phyloP scores from a whole-genome alignment of 1,140 invertebrate species.

The Pogonomyrmex barbatus region DNA sequence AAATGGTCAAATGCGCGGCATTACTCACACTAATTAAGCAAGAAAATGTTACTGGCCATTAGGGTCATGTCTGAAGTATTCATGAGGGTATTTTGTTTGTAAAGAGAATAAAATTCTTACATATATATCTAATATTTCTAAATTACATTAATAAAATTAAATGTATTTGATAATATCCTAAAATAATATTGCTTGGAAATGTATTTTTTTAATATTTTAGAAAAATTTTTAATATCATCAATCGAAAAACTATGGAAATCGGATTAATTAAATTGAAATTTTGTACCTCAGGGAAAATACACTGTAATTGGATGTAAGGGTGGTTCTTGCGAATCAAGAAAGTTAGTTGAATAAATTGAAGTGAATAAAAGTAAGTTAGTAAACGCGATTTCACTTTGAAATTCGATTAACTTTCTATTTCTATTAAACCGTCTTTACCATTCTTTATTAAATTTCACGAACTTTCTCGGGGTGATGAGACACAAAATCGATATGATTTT shows the following conservation, averaged over 20 bases:
- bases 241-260: not conserved
- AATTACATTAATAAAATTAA: not conserved
- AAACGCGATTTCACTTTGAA: conserved; percentile 42
- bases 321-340: conserved; percentile 20
- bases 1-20: conserved; percentile 47
- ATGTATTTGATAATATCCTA: not conserved
- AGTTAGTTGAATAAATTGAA: conserved; percentile 42
- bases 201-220: not conserved
- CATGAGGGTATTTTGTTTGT: not conserved
- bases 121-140: not conserved
- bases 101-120: not conserved
- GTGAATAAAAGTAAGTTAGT: conserved; percentile 30
- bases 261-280: conserved; percentile 11
- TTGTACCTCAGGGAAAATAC: conserved; percentile 1
- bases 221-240: not conserved
- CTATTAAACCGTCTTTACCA: conserved; percentile 16
- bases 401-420: conserved; percentile 50
- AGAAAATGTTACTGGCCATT: conserved; percentile 33
- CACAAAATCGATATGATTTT: conserved; percentile 9
- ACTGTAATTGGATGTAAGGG: conserved; percentile 28
- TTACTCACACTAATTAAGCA: conserved; percentile 56
- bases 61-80: conserved; percentile 18
- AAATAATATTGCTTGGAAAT: not conserved
- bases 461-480: not conserved
- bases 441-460: conserved; percentile 4